Evolutionary conservation across 2,888 invertebrate genomes (phyloP).

Genomic region (Barypeithes pellucidus): DNA sequence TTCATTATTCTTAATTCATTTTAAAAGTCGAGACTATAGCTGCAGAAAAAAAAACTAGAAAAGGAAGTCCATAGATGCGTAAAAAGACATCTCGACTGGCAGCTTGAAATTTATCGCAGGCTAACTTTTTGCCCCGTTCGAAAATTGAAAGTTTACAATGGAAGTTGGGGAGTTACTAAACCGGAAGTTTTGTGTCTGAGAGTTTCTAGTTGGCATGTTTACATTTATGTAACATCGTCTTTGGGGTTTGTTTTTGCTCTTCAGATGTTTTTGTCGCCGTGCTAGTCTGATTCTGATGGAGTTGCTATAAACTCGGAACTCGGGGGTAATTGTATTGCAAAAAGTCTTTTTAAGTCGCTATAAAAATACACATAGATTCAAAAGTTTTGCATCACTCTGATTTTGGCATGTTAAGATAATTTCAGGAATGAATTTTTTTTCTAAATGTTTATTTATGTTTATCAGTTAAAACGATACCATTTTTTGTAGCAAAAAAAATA

Average conservation of each 20-base stretch:
- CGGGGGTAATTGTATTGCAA: neutral
- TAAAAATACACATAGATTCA: too few relatives aligned
- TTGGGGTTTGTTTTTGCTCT: slow-evolving; percentile 18
- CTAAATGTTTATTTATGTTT: too few relatives aligned
- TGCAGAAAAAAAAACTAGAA: neutral
- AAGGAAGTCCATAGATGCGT: slow-evolving; percentile 17
- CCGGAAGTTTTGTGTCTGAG: slow-evolving; percentile 25
- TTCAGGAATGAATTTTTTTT: too few relatives aligned
- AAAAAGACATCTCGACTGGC: slow-evolving; percentile 2
- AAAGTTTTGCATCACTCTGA: too few relatives aligned
- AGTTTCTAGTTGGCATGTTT: slow-evolving; percentile 17
- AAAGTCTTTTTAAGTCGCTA: too few relatives aligned
- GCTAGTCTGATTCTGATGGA: neutral
- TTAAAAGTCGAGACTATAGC: neutral
- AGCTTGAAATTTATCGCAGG: slow-evolving; percentile 20
- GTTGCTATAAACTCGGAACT: neutral
- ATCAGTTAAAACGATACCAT: too few relatives aligned
- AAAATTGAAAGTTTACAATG: slow-evolving; percentile 22
- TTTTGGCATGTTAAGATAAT: too few relatives aligned
- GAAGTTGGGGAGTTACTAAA: slow-evolving; percentile 13
- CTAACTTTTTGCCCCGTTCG: slow-evolving; percentile 9
- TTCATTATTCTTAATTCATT: neutral
- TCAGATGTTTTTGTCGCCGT: slow-evolving; percentile 11
- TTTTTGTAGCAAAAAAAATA: too few relatives aligned
- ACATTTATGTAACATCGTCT: slow-evolving; percentile 23